Evolutionary conservation across 1,140 invertebrate genomes (phyloP).

Genomic region (Neoseiulus cucumeris): DNA sequence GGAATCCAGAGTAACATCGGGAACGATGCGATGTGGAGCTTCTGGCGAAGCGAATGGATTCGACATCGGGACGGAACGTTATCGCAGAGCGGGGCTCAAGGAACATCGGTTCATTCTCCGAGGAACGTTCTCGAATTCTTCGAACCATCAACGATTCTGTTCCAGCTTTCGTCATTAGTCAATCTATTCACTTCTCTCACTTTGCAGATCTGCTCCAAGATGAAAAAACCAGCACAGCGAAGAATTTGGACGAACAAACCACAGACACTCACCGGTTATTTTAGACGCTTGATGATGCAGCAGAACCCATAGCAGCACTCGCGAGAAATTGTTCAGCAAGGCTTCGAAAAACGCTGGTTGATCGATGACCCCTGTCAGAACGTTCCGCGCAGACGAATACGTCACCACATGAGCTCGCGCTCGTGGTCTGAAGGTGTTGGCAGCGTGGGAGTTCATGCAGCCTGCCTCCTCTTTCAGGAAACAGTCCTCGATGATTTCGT

Average conservation of each 20-base stretch:
- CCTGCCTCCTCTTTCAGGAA: slow-evolving; percentile 22
- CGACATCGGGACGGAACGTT: no score
- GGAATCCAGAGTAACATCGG: no score
- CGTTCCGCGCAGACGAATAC: slow-evolving; percentile 32
- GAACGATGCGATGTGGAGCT: no score
- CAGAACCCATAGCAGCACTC: slow-evolving; percentile 30
- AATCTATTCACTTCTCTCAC: no score
- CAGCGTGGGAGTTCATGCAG: slow-evolving; percentile 20
- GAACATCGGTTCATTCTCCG: no score
- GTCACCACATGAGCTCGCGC: slow-evolving; percentile 24
- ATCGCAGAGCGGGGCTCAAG: no score
- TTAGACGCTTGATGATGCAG: slow-evolving; percentile 29
- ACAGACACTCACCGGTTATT: slow-evolving; percentile 27
- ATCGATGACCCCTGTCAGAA: slow-evolving; percentile 32
- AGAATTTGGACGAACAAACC: slow-evolving; percentile 14
- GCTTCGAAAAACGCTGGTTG: slow-evolving; percentile 27
- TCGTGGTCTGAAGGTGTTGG: slow-evolving; percentile 25
- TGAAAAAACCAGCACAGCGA: neutral
- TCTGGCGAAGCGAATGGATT: no score
- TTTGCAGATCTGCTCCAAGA: no score
- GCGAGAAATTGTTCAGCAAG: slow-evolving; percentile 27
- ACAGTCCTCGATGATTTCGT: slow-evolving; percentile 30
- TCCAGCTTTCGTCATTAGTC: no score
- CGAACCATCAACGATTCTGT: no score
- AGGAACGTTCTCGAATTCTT: no score